Evolutionary conservation across 2,113 vertebrate species (phyloP), one percentile per base, ranked within the genome.

Genomic region (Nycticorax nycticorax): DNA sequence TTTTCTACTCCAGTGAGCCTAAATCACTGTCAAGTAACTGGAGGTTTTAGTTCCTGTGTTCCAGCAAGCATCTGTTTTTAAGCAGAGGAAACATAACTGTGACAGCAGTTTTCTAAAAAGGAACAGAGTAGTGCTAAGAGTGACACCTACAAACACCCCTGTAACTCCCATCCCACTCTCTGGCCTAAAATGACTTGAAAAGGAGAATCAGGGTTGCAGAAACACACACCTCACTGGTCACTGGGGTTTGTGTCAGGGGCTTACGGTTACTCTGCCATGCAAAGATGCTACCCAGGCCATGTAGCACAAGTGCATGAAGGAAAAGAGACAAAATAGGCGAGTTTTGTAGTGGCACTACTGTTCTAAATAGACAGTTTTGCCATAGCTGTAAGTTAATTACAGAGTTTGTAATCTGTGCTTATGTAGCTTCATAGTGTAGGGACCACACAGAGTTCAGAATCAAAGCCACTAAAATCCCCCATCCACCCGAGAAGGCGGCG

Each of bases 381-480:
- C 1, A 0, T 28, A 37, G 9, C 15, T 45, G 6, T 37, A 33
- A 63, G 6, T 71, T 71, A 41, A 28, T 72, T 32, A 26, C 18
- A 39, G 20, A 69, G 24, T 27, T 88, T 56, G 20, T 45, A 23
- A 69, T 80, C 37, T 18, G 2, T 64, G 23, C 11, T 63, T 52
- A 10, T 0, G 1, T 47, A 45, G 30, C 13, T 73, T 52, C 68
- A 60, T 32, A 56, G 48, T 1, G 0, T 6, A 12, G 59, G 52
- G 21, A 41, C 1, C 1, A 22, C n/a, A 24, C 17, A 62, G 52
- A 4, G 17, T 16, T 67, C 26, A 41, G 55, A 52, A 47, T 27
- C 35, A 59, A 84, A 87, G 20, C 17, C 52, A 11, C 35, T 57
- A 55, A 55, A 88, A 63, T 33, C 8, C 4, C 15, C 9, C 9